Evolutionary conservation across 2,797 vertebrate genomes (phyloP), one percentile per base, ranked within the genome.

Genomic region (Enteromius thamalakanensis): DNA sequence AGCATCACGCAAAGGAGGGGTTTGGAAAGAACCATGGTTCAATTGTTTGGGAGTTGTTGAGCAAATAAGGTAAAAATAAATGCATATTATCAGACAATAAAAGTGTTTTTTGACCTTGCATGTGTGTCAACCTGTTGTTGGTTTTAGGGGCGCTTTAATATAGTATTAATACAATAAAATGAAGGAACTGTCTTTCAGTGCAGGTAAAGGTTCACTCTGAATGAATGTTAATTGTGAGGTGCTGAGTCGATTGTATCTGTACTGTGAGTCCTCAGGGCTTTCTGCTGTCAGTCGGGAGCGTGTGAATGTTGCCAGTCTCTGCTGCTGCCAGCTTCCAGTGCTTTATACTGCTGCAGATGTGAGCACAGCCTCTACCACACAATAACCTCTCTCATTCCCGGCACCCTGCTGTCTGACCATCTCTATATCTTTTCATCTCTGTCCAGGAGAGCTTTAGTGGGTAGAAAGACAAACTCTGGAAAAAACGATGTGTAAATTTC

Each of bases 301-400:
- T 53, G 76, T 82, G 37, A 32, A 47, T 86, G 77, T 49, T 78
- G 70, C 74, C 58, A 53, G 53, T 37, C 40, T 21, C 55, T 26
- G 51, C 49, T 74, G 75, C 69, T 77, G 75, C 55, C 84, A 69
- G 82, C 79, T 49, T 84, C 15, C 37, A 78, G 53, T 65, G 76
- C 64, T 84, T 85, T 80, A 80, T 86, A 76, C 64, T 70, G 49
- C 69, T 85, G 84, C 81, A 88, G 85, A 86, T 88, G 80, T 84
- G 76, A 74, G 47, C 17, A 29, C 47, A 55, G 76, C 42, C 53
- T 81, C 21, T 10, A 19, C 79, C 60, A 55, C 72, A 83, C 67
- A 87, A 76, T 84, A 53, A 86, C 68, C 62, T 64, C 32, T 87
- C 29, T 80, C 34, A 55, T 84, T 79, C 23, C 79, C 37, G 53